These are phyloP conservation scores for Pyrrhosoma nymphula DNA, from an alignment of 2,888 invertebrate genomes.

Conservation along the genomic window DNA sequence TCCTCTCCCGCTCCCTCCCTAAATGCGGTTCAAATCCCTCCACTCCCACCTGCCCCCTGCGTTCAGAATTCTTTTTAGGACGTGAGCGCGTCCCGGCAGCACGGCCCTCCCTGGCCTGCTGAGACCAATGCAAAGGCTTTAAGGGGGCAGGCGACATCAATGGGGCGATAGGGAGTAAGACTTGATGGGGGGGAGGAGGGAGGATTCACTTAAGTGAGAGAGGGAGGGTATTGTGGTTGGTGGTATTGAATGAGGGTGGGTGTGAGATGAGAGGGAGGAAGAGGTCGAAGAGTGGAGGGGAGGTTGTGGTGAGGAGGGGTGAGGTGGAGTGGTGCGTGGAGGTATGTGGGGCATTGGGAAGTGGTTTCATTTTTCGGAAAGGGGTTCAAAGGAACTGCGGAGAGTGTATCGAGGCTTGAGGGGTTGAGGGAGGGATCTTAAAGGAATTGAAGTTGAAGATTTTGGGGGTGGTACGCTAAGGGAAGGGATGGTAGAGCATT, in stretches of 20 bases:
- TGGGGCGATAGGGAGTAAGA: too few relatives aligned
- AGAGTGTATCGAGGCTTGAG: neutral
- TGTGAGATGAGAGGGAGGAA: neutral
- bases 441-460: neutral
- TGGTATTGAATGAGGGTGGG: neutral
- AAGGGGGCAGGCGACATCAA: too few relatives aligned
- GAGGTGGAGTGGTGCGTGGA: neutral
- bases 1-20: too few relatives aligned
- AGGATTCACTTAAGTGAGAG: neutral
- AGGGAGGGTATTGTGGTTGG: neutral
- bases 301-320: neutral
- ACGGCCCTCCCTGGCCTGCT: too few relatives aligned
- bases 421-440: neutral
- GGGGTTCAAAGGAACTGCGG: too few relatives aligned
- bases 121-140: too few relatives aligned
- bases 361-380: constrained; percentile 18
- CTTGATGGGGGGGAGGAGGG: neutral
- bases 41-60: too few relatives aligned
- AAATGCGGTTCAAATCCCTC: too few relatives aligned
- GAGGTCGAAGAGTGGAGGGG: neutral
- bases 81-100: too few relatives aligned
- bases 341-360: constrained; percentile 3
- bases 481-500: too few relatives aligned
- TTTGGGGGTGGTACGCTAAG: too few relatives aligned
- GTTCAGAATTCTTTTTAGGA: too few relatives aligned